These are phyloP conservation scores for Manduca sexta DNA, from an alignment of 1,140 invertebrate genomes.

Conservation along the genomic window DNA sequence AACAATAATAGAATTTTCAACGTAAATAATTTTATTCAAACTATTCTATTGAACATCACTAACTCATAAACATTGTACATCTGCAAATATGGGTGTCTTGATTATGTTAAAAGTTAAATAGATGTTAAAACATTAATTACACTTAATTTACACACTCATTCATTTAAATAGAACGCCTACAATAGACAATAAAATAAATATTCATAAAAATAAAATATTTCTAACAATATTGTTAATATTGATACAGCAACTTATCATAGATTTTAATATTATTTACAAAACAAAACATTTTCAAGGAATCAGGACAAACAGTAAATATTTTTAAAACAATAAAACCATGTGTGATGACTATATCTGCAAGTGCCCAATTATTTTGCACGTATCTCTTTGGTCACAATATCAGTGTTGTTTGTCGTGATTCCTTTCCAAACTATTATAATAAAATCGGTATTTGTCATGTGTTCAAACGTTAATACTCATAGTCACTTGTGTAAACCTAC, in stretches of 20 bases:
- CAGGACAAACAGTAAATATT: conserved; percentile 13
- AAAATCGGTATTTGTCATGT: background rate
- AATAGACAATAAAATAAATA: conserved; percentile 63
- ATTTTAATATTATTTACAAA: conserved; percentile 36
- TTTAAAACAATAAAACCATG: background rate
- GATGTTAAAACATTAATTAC: conserved; percentile 53
- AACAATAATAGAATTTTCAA: conserved; percentile 64
- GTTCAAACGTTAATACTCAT: background rate
- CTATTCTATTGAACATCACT: conserved; percentile 73
- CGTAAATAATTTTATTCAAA: conserved; percentile 74
- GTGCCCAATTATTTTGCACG: background rate
- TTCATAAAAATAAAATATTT: conserved; percentile 56
- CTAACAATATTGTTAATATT: conserved; percentile 51
- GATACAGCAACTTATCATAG: conserved; percentile 46
- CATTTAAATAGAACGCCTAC: conserved; percentile 63
- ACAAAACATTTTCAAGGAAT: conserved; percentile 12
- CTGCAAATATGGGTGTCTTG: conserved; percentile 66
- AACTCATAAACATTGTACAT: conserved; percentile 72
- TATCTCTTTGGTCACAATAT: conserved; percentile 8
- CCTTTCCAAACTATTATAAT: background rate
- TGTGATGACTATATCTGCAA: too few species aligned
- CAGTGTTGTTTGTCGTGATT: background rate
- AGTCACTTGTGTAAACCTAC: background rate
- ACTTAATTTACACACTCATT: conserved; percentile 56
- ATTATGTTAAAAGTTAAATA: conserved; percentile 51